Conservation (phyloP, 2,797 vertebrate species). For the Lindbergichthys nudifrons region DNA sequence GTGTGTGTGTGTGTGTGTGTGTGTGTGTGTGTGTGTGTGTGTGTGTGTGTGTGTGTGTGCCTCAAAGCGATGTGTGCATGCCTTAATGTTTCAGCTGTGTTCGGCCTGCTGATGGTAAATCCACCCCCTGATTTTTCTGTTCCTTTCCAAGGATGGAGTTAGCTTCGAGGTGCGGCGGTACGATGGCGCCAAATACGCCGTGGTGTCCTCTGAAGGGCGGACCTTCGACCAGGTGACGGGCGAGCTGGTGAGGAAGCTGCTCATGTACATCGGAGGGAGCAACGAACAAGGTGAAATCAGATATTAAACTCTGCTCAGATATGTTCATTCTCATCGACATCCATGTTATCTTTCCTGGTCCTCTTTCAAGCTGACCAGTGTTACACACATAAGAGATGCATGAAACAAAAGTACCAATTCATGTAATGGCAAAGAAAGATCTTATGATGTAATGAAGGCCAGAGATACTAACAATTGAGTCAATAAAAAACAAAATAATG, state of each 20-base stretch:
- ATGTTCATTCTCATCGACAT: not conserved
- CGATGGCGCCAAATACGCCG: conserved; percentile 86
- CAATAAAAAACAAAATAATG: too few relatives aligned
- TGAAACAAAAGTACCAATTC: not conserved
- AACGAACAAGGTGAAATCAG: conserved; percentile 88
- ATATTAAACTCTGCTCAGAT: not conserved
- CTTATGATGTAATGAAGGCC: not conserved
- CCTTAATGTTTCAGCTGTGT: not conserved
- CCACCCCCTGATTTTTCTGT: not conserved
- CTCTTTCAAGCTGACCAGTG: not conserved
- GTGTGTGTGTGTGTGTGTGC: not conserved
- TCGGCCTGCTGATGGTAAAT: not conserved
- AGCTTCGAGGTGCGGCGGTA: conserved; percentile 90
- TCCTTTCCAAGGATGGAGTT: conserved; percentile 84
- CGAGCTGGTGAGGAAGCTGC: conserved; percentile 89
- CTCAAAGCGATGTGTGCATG: not conserved
- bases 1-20: too few relatives aligned
- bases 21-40: too few relatives aligned
- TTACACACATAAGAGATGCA: not conserved
- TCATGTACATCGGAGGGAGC: conserved; percentile 92
- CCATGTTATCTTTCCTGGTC: not conserved
- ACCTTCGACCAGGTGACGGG: conserved; percentile 90
- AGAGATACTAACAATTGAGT: not conserved
- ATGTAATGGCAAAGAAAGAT: not conserved
- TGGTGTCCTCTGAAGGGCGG: conserved; percentile 86